Evolutionary conservation across 2,888 invertebrate species (phyloP), one percentile per base, ranked within the genome.

Genomic region (Clivina fossor): DNA sequence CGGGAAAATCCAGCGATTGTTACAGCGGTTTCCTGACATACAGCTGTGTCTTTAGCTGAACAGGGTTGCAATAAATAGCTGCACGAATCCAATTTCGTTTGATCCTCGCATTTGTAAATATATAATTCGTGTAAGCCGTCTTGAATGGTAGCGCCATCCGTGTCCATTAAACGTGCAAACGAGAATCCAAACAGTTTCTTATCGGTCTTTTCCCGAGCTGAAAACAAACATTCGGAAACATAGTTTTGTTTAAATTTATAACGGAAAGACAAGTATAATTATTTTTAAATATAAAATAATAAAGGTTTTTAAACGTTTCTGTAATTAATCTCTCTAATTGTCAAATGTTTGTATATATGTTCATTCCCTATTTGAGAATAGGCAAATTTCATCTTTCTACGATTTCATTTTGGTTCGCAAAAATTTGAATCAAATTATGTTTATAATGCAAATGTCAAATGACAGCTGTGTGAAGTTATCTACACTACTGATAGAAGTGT

Each of bases 91-190:
- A 81, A 79, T 76, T 87, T 86, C 33, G 80, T 73, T 0, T 83
- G 78, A 68, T 94, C 93, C 66, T 94, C 93, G 71, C 93, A 94
- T 74, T 94, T 94, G 74, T 93, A 96, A 22, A 96, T 88, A 67
- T 85, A 88, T n/a, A 96, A 76, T 63, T 93, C 91, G 71, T 95
- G 95, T 19, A 81, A 80, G 0, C 93, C 91, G 69, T 96, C 94
- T 57, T 88, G 80, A 5, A 95, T 76, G 0, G 94, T 93, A 1
- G 93, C 93, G 1, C 93, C 94, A 62, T 92, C 90, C 47, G 88
- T 84, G 70, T 93, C 93, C 90, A 93, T 93, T 19, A 95, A 78
- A 1, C 91, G 84, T 4, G 90, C 86, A 74, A 93, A 95, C 9
- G 93, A 88, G 71, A 96, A 94, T 0, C 92, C 93, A 68, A 93